Percentiles rank a stretch among this genome's conserved stretches.
Conservation (phyloP, 37 sponge, comb jelly and placozoan genomes). For the Cladorhizidae sp. region DNA sequence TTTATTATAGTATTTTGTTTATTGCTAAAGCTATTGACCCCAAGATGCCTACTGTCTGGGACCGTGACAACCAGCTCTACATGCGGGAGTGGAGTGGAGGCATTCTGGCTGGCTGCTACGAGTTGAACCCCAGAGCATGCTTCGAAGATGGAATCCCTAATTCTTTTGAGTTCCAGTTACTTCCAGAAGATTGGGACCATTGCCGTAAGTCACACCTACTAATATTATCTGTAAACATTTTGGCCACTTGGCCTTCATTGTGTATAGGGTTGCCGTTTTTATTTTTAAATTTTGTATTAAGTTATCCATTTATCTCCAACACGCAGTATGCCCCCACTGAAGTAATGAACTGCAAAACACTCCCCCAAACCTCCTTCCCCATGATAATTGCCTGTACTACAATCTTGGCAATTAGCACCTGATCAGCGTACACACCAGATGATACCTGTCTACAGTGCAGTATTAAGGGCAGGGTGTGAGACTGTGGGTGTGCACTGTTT, state of each 20-base stretch:
- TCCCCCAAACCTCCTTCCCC: no score
- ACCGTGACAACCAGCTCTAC: conserved; percentile 24
- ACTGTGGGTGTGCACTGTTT: neutral
- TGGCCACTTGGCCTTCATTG: conserved; percentile 22
- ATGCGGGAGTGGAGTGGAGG: conserved; percentile 63
- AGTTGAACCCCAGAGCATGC: conserved; percentile 37
- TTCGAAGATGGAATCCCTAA: conserved; percentile 40
- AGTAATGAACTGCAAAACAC: no score
- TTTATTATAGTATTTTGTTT: neutral
- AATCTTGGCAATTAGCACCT: no score
- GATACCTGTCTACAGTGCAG: no score
- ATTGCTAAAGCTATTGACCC: conserved; percentile 25
- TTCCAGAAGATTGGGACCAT: conserved; percentile 72
- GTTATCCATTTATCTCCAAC: no score
- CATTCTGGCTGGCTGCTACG: conserved; percentile 52
- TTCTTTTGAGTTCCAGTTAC: conserved; percentile 53
- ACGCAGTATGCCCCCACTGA: no score
- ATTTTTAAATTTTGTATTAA: no score
- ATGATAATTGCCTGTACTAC: no score
- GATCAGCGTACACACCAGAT: no score
- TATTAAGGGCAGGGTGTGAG: no score
- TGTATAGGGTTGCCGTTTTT: no score
- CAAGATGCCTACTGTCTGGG: conserved; percentile 50
- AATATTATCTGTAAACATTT: neutral
- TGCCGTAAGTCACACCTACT: conserved; percentile 51